Base-by-base conservation (phyloP, 2,113 vertebrate genomes). In the Hylia prasina region DNA sequence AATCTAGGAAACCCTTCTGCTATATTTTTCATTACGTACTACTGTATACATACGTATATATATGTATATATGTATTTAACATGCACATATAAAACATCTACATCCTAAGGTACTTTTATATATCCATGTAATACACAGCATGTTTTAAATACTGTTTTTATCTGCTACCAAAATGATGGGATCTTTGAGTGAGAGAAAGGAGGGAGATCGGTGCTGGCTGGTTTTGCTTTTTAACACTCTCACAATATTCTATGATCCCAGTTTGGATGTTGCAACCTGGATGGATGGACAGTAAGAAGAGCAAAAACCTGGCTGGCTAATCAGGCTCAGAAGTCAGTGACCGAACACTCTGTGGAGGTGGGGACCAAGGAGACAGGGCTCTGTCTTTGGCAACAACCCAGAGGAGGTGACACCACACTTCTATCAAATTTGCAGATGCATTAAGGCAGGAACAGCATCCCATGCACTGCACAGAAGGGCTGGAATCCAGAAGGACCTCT, bases 371-470 rank as follows among this genome's bases (percentile, higher is more conserved):
- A 30, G 6, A 47, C 31, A 63, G 42, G 24, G 16, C 25, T 57
- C 54, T 18, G 16, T 66, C 30, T 35, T 53, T 27, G 35, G 33
- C 48, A 73, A 19, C 18, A 42, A 89, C 25, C 21, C 39, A 61
- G 42, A 65, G 33, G 11, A 53, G 13, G 12, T 1, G 3, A 66
- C 21, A 20, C 4, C 25, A n/a, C 0, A 4, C 25, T 60, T 37
- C 5, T 7, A 19, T 22, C 31, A 58, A 22, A 56, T 71, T 0
- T 76, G 61, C 57, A 76, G 70, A 10, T 2, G 42, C 12, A 8
- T 10, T 8, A 60, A 72, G 15, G 1, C 20, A 44, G 50, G 30
- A 81, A 23, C 33, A 77, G 23, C 39, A 54, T 3, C 7, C 3
- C 0, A 23, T 5, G 35, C 5, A 33, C 14, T 19, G 23, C 44